phyloP scores from a whole-genome alignment of 2,113 vertebrate species.

The Zingel zingel region DNA sequence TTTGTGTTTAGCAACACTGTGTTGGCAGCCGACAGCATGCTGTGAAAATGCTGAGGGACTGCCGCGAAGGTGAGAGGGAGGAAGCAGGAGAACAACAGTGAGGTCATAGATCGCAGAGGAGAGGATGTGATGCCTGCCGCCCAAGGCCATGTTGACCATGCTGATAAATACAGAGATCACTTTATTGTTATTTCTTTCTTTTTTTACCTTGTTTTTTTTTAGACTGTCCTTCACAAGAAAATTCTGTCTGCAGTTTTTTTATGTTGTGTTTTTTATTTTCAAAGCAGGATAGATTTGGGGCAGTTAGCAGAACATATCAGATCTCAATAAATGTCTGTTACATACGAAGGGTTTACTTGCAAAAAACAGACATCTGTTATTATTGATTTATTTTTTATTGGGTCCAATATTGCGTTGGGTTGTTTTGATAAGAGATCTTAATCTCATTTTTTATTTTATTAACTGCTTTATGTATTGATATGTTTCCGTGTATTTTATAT shows the following conservation, averaged over 20 bases:
- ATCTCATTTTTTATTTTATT: no score
- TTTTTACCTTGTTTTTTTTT: neutral
- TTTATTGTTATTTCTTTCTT: neutral
- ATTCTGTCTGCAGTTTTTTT: constrained; percentile 8
- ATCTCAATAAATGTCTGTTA: neutral
- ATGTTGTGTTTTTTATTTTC: neutral
- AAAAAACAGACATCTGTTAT: no score
- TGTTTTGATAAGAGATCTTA: no score
- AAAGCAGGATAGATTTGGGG: neutral
- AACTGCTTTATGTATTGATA: neutral
- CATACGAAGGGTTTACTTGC: neutral
- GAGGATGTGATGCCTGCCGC: neutral
- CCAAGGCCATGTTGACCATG: constrained; percentile 21
- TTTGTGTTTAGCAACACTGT: constrained; percentile 27
- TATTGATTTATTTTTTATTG: no score
- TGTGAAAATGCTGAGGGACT: constrained; percentile 47
- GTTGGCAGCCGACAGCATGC: constrained; percentile 38
- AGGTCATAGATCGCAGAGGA: constrained; percentile 5
- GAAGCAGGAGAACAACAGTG: constrained; percentile 28
- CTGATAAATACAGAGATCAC: constrained; percentile 37
- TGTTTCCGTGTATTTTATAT: neutral
- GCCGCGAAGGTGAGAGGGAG: constrained; percentile 47
- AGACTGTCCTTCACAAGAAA: constrained; percentile 5
- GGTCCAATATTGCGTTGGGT: no score
- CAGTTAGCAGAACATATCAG: neutral